Evolutionary conservation across 2,113 vertebrate genomes (phyloP).

Genomic region (Orthonyx spaldingii): DNA sequence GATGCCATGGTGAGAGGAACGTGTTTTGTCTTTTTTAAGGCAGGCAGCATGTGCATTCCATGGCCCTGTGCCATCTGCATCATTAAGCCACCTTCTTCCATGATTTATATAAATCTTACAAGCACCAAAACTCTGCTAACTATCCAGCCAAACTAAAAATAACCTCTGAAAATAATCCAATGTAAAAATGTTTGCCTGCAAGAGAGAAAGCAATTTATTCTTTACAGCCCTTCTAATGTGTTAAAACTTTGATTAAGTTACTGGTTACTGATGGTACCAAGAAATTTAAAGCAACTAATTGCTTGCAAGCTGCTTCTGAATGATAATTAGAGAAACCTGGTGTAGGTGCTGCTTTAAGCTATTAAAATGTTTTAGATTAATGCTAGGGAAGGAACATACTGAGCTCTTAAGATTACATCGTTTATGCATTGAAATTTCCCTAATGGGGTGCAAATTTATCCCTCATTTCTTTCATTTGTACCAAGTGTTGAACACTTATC

Average conservation of each 20-base stretch:
- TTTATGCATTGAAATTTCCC: background rate
- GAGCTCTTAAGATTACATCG: background rate
- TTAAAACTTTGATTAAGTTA: background rate
- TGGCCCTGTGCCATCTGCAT: background rate
- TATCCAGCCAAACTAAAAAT: slow-evolving; percentile 22
- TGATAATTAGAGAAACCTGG: background rate
- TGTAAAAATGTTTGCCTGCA: background rate
- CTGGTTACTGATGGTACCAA: background rate
- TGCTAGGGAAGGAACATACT: background rate
- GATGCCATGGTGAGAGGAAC: background rate
- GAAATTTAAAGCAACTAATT: background rate
- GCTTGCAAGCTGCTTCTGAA: background rate
- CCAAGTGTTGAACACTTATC: background rate
- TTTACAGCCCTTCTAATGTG: background rate
- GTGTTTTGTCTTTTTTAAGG: background rate
- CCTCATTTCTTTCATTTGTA: background rate
- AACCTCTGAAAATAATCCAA: background rate
- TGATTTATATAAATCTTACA: background rate
- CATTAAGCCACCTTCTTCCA: slow-evolving; percentile 3
- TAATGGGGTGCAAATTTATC: background rate
- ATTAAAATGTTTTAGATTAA: background rate
- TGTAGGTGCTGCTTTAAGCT: background rate
- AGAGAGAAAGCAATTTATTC: background rate
- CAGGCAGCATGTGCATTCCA: background rate
- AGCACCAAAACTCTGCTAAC: background rate